Conservation (phyloP, 2,113 vertebrate species). For the Elephantulus edwardii region DNA sequence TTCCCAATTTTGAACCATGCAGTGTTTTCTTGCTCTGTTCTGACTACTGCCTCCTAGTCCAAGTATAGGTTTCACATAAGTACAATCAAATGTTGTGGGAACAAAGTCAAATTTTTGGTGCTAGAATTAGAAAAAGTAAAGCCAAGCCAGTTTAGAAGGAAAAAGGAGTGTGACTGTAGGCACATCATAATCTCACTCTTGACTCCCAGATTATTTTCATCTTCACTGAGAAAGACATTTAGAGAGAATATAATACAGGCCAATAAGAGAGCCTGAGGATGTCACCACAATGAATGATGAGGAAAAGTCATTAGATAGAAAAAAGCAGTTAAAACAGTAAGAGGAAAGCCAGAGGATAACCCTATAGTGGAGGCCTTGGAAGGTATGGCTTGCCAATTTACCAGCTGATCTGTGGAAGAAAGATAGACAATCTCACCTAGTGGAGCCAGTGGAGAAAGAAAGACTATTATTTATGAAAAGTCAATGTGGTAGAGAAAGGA, state of each 20-base stretch:
- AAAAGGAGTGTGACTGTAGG: not conserved
- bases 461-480: conserved; percentile 33
- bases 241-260: not conserved
- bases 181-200: not conserved
- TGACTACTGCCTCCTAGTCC: too few relatives aligned
- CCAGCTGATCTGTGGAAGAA: too few relatives aligned
- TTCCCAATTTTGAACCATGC: too few relatives aligned
- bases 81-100: too few relatives aligned
- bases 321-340: conserved; percentile 4
- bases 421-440: too few relatives aligned
- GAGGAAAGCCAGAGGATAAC: not conserved
- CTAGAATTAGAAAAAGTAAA: not conserved
- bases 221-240: not conserved
- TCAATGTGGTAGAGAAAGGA: conserved; percentile 26
- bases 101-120: not conserved
- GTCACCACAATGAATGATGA: not conserved
- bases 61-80: too few relatives aligned
- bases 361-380: not conserved
- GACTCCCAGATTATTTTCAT: conserved; percentile 23
- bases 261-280: not conserved
- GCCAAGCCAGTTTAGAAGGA: not conserved
- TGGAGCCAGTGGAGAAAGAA: not conserved
- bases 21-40: too few relatives aligned
- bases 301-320: not conserved
- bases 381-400: not conserved